A percentile compares a stretch with the other conserved stretches of the same genome.
Conservation (phyloP, 2,113 vertebrate species). For the Callospermophilus lateralis region DNA sequence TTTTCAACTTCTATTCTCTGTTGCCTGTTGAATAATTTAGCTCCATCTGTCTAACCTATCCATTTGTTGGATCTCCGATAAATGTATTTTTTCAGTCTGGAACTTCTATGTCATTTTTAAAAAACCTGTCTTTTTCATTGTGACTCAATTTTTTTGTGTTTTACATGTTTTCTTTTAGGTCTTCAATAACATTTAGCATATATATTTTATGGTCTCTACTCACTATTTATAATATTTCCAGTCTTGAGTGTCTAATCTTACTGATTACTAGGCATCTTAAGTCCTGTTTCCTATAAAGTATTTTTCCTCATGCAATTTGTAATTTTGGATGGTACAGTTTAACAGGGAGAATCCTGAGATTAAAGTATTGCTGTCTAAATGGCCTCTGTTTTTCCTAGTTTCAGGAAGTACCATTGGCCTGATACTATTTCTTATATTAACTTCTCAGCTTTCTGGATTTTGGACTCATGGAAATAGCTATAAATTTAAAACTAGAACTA, state of each 20-base stretch:
- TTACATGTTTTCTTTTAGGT: neutral
- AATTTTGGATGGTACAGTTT: neutral
- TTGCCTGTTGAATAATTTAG: neutral
- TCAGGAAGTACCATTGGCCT: neutral
- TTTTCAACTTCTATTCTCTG: neutral
- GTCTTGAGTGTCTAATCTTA: neutral
- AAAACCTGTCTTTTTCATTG: neutral
- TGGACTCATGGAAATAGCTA: neutral
- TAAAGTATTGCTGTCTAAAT: neutral
- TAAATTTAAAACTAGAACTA: neutral
- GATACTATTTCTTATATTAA: neutral
- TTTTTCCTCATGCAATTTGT: neutral
- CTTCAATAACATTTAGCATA: neutral
- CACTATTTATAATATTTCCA: neutral
- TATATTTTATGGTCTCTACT: neutral
- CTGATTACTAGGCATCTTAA: neutral
- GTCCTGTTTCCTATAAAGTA: neutral
- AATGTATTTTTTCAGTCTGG: neutral
- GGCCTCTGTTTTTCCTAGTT: neutral
- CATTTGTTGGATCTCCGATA: neutral
- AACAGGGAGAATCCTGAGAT: neutral
- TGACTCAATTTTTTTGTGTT: neutral
- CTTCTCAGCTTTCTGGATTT: neutral
- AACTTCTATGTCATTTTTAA: neutral
- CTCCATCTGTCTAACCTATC: neutral